These are phyloP conservation scores for Patella caerulea DNA, from an alignment of 2,888 invertebrate species.

Conservation along the genomic window DNA sequence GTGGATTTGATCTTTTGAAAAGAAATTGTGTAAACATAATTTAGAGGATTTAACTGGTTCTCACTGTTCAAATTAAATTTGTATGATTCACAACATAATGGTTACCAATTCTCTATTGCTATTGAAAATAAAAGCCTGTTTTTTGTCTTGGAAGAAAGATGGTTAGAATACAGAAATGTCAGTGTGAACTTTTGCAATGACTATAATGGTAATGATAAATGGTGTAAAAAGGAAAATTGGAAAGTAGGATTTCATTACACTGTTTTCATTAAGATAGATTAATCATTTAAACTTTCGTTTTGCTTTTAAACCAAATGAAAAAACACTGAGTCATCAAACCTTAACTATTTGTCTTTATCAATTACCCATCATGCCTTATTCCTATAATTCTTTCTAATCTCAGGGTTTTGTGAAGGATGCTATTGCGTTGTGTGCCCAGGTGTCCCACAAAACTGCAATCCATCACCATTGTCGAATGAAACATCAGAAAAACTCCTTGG, in stretches of 20 bases:
- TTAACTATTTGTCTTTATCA: constrained; percentile 1
- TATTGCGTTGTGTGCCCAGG: not conserved
- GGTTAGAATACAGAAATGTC: not conserved
- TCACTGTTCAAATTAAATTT: too few species aligned
- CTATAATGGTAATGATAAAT: constrained; percentile 1
- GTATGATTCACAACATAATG: too few species aligned
- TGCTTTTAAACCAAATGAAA: too few species aligned
- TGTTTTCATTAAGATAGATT: constrained; percentile 4
- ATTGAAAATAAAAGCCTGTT: too few species aligned
- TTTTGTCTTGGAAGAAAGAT: too few species aligned
- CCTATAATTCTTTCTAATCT: not conserved
- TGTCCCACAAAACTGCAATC: not conserved
- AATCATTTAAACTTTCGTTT: not conserved
- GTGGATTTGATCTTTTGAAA: too few species aligned
- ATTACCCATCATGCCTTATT: not conserved
- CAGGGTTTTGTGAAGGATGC: too few species aligned
- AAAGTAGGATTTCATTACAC: not conserved
- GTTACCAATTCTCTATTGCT: too few species aligned
- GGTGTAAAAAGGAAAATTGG: not conserved
- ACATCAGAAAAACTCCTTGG: not conserved
- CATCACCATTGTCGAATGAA: not conserved
- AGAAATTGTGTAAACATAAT: too few species aligned
- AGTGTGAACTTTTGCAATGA: not conserved
- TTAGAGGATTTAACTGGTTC: too few species aligned
- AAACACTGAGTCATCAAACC: not conserved